Evolutionary conservation across 2,113 vertebrate species (phyloP).

Genomic region (Dromas ardeola): DNA sequence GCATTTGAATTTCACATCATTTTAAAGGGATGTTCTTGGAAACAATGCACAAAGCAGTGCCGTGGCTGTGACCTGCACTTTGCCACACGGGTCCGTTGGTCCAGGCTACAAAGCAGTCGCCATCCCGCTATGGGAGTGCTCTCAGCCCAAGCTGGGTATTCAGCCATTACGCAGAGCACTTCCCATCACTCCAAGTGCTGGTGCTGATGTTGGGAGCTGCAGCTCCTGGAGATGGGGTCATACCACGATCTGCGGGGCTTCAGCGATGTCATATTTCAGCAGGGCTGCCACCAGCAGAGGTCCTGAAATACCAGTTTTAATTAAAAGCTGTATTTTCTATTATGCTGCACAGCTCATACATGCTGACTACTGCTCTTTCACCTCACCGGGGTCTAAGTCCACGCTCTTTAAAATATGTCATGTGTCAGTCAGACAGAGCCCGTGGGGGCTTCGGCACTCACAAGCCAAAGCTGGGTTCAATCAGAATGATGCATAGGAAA

Average conservation of each 20-base stretch:
- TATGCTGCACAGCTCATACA: not conserved
- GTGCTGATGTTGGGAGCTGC: not conserved
- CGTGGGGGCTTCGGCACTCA: not conserved
- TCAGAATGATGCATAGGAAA: not conserved
- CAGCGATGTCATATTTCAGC: not conserved
- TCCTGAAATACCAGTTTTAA: constrained; percentile 58
- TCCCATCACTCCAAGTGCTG: not conserved
- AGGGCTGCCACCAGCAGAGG: constrained; percentile 48
- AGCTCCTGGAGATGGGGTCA: not conserved
- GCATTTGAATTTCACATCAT: not conserved
- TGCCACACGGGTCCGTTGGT: not conserved
- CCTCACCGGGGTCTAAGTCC: not conserved
- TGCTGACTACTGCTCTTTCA: constrained; percentile 52
- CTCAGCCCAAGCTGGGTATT: not conserved
- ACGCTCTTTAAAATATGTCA: not conserved
- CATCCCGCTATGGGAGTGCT: not conserved
- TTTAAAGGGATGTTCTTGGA: not conserved
- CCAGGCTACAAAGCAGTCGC: not conserved
- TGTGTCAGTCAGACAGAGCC: constrained; percentile 5
- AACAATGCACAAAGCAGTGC: not conserved
- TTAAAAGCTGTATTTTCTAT: constrained; percentile 53
- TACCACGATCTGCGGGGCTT: not conserved
- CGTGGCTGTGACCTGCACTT: not conserved
- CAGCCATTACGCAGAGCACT: not conserved
- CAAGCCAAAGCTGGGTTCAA: not conserved